Percentiles rank a stretch among this genome's conserved stretches.
Evolutionary conservation across 2,113 vertebrate genomes (phyloP).

Genomic region (Chionis minor): DNA sequence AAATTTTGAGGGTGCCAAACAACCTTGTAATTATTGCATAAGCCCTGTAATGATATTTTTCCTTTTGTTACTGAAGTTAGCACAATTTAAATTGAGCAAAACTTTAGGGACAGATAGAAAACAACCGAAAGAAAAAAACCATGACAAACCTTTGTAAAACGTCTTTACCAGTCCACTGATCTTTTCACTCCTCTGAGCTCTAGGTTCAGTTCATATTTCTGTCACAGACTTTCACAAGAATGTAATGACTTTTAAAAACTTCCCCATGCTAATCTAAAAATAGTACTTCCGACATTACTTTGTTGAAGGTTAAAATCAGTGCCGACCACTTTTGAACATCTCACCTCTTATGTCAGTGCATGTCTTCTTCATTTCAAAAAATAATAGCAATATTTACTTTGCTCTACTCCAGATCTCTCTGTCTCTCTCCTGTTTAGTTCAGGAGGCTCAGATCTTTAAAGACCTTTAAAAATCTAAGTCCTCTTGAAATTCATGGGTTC

Average conservation of each 20-base stretch:
- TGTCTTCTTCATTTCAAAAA: neutral
- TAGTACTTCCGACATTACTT: neutral
- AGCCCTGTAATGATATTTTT: neutral
- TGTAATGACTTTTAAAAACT: neutral
- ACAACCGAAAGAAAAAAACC: neutral
- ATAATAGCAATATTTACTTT: neutral
- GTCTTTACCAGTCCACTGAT: neutral
- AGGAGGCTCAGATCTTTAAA: neutral
- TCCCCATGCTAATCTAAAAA: neutral
- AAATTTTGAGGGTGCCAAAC: neutral
- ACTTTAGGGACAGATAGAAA: neutral
- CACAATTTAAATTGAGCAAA: neutral
- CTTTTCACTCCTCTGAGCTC: neutral
- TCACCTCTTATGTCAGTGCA: neutral
- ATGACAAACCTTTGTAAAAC: fast-evolving
- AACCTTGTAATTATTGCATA: neutral
- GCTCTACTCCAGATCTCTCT: neutral
- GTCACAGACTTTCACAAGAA: neutral
- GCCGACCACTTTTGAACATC: neutral
- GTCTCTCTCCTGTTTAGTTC: neutral
- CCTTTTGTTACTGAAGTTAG: neutral
- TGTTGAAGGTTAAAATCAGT: neutral
- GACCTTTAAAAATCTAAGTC: neutral
- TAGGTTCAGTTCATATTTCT: neutral
- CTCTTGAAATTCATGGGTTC: neutral